These are phyloP conservation scores for Micrasema longulum DNA, from an alignment of 1,140 invertebrate species.

Conservation along the genomic window DNA sequence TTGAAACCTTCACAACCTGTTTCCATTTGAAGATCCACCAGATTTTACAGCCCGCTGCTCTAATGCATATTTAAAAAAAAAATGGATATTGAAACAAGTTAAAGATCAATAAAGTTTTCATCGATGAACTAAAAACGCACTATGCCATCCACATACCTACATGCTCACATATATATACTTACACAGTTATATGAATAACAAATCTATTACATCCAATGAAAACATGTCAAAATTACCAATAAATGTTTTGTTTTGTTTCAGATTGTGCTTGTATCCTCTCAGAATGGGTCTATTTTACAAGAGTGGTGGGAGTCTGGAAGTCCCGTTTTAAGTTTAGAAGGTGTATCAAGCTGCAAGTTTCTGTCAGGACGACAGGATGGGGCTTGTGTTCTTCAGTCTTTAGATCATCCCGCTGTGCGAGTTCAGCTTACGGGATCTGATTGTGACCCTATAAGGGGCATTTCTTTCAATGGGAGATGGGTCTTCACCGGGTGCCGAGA, in stretches of 20 bases:
- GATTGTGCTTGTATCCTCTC: constrained; percentile 58
- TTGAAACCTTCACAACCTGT: too few relatives aligned
- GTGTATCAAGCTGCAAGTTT: constrained; percentile 61
- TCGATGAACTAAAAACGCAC: too few relatives aligned
- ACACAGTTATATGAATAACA: neutral
- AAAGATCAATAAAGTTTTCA: too few relatives aligned
- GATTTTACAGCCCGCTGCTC: too few relatives aligned
- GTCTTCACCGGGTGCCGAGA: constrained; percentile 72
- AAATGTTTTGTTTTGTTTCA: constrained; percentile 56
- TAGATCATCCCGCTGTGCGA: constrained; percentile 59
- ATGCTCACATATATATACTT: too few relatives aligned
- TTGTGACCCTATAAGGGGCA: constrained; percentile 74
- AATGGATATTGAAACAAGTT: too few relatives aligned
- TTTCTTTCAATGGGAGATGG: constrained; percentile 69
- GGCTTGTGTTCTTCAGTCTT: constrained; percentile 66
- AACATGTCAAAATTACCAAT: neutral
- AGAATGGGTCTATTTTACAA: constrained; percentile 57
- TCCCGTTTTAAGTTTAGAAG: constrained; percentile 62
- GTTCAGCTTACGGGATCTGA: constrained; percentile 77
- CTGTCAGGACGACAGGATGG: constrained; percentile 72
- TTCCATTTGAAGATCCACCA: too few relatives aligned
- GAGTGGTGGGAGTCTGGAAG: constrained; percentile 66
- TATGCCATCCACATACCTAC: too few relatives aligned
- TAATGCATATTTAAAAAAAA: too few relatives aligned
- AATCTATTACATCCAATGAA: neutral